phyloP scores from a whole-genome alignment of 1,140 invertebrate genomes.

The Tachypleus tridentatus region DNA sequence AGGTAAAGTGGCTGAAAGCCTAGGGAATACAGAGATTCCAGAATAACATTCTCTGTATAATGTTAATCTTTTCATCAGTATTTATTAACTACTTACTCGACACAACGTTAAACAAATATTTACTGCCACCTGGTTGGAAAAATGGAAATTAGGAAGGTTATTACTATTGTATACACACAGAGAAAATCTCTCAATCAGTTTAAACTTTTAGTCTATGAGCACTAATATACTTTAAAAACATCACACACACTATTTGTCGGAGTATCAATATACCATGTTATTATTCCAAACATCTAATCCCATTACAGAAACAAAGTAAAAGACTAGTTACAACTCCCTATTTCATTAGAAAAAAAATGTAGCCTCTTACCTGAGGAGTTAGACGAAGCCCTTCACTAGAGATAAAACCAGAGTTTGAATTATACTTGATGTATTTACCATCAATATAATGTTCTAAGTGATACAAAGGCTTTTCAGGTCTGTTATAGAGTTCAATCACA shows the following conservation, averaged over 20 bases:
- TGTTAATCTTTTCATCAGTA: too few relatives aligned
- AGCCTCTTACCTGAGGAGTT: constrained; percentile 40
- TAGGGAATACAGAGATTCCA: constrained; percentile 18
- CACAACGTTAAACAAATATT: too few relatives aligned
- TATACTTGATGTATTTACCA: constrained; percentile 49
- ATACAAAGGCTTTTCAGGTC: constrained; percentile 39
- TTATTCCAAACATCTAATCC: neutral
- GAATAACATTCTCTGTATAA: too few relatives aligned
- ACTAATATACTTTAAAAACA: neutral
- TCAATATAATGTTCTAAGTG: constrained; percentile 50
- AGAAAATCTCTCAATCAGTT: too few relatives aligned
- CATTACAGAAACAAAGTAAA: too few relatives aligned
- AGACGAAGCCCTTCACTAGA: constrained; percentile 38
- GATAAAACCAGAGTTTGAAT: constrained; percentile 49
- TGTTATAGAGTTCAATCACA: constrained; percentile 42
- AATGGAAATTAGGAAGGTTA: too few relatives aligned
- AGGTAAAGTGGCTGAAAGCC: constrained; percentile 50
- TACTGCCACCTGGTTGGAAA: too few relatives aligned
- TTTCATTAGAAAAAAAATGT: too few relatives aligned
- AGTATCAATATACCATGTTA: neutral
- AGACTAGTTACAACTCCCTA: too few relatives aligned
- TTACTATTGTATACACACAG: too few relatives aligned
- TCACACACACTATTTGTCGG: neutral
- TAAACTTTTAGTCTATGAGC: too few relatives aligned
- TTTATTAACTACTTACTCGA: too few relatives aligned